These are phyloP conservation scores for Actenoides lindsayi DNA, from an alignment of 2,113 vertebrate species.

Conservation along the genomic window DNA sequence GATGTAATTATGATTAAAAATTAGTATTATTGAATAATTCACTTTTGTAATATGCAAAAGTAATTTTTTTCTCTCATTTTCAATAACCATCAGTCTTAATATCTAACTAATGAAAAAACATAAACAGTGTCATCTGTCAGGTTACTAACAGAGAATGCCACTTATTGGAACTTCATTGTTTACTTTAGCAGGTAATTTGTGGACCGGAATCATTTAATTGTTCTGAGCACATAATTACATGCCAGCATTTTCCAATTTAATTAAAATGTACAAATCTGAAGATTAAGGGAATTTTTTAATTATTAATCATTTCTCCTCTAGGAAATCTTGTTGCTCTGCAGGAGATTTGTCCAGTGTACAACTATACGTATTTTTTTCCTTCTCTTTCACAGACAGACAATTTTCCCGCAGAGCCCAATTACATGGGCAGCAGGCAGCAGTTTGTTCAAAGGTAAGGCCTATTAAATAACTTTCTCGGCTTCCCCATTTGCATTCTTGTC, in stretches of 20 bases:
- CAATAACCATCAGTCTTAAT: slow-evolving; percentile 74
- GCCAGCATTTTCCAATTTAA: slow-evolving; percentile 84
- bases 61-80: slow-evolving; percentile 71
- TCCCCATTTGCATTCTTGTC: slow-evolving; percentile 79
- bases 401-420: slow-evolving; percentile 99
- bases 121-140: slow-evolving; percentile 70
- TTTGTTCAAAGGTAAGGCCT: slow-evolving; percentile 99
- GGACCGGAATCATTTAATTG: slow-evolving; percentile 82
- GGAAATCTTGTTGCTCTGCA: slow-evolving; percentile 90
- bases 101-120: slow-evolving; percentile 71
- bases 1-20: slow-evolving; percentile 71
- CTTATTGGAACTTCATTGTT: slow-evolving; percentile 78
- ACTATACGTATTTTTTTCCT: slow-evolving; percentile 87
- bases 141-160: slow-evolving; percentile 70
- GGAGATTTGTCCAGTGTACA: slow-evolving; percentile 85
- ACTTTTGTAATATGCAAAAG: slow-evolving; percentile 64
- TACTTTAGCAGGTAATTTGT: slow-evolving; percentile 86
- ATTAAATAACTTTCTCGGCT: slow-evolving; percentile 84
- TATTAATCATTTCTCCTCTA: slow-evolving; percentile 91
- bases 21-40: slow-evolving; percentile 71
- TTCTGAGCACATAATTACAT: slow-evolving; percentile 84
- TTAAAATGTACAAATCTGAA: slow-evolving; percentile 88
- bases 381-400: slow-evolving; percentile 98
- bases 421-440: slow-evolving; percentile 99
- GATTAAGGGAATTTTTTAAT: slow-evolving; percentile 85